A percentile compares a stretch with the other conserved stretches of the same genome.
phyloP scores from a whole-genome alignment of 1,140 invertebrate species.

The Bombus pascuorum region DNA sequence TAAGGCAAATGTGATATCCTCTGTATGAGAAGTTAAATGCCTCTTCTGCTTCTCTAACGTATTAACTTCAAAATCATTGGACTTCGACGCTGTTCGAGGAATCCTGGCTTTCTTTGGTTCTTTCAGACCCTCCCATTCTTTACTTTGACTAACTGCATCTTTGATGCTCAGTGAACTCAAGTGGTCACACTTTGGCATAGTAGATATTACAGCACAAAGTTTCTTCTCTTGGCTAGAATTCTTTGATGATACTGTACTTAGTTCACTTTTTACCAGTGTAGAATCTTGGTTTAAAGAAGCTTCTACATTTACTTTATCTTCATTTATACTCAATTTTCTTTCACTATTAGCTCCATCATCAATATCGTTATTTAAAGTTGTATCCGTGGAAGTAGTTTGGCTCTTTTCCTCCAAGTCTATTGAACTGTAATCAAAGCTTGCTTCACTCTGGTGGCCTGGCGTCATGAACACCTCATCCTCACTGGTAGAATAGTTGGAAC shows the following conservation, averaged over 20 bases:
- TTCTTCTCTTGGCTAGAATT: conserved; percentile 5
- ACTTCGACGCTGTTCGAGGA: conserved; percentile 69
- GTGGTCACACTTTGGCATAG: conserved; percentile 73
- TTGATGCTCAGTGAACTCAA: conserved; percentile 23
- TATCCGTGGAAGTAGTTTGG: not conserved
- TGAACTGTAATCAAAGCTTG: not conserved
- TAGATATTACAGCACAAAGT: conserved; percentile 71
- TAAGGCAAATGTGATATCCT: conserved; percentile 69
- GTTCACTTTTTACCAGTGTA: not conserved
- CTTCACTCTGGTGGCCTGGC: not conserved
- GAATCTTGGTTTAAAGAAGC: not conserved
- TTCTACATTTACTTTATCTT: not conserved
- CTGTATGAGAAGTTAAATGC: conserved; percentile 65
- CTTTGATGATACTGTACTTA: not conserved
- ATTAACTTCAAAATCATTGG: conserved; percentile 69
- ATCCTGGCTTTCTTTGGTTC: conserved; percentile 55
- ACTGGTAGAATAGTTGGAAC: not conserved
- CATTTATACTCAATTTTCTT: not conserved
- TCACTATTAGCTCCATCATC: not conserved
- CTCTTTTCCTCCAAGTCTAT: not conserved
- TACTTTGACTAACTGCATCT: not conserved
- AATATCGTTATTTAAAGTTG: not conserved
- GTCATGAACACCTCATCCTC: conserved; percentile 17
- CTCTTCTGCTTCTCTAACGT: conserved; percentile 62
- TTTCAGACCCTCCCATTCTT: not conserved